Percentiles rank a stretch among this genome's conserved stretches.
Conservation (phyloP, 2,888 invertebrate genomes). For the Ochropleura plecta region DNA sequence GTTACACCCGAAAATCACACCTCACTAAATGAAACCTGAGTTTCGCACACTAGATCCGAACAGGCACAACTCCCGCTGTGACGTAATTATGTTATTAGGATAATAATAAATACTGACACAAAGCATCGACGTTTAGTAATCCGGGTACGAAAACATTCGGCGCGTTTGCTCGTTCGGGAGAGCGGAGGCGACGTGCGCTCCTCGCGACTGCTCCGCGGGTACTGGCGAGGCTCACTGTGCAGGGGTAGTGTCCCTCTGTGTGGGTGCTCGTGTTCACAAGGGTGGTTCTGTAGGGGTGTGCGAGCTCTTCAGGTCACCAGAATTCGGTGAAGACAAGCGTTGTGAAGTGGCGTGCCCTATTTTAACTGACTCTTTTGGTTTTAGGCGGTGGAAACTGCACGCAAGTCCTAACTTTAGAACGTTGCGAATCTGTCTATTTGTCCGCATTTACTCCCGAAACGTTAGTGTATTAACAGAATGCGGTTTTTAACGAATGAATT, state of each 20-base stretch:
- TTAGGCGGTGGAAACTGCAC: slow-evolving; percentile 55
- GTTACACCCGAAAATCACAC: slow-evolving; percentile 67
- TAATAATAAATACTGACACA: slow-evolving; percentile 64
- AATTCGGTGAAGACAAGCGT: slow-evolving; percentile 84
- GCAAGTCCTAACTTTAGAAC: slow-evolving; percentile 42
- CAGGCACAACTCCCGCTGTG: slow-evolving; percentile 63
- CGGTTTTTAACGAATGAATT: slow-evolving; percentile 58
- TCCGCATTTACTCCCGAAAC: slow-evolving; percentile 29
- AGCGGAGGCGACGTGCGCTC: slow-evolving; percentile 65
- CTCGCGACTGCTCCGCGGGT: slow-evolving; percentile 69
- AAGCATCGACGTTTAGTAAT: slow-evolving; percentile 64
- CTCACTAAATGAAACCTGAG: slow-evolving; percentile 63
- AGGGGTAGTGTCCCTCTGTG: slow-evolving; percentile 68
- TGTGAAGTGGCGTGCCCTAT: slow-evolving; percentile 83
- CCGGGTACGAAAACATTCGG: slow-evolving; percentile 67
- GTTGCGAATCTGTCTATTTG: not conserved
- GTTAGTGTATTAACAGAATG: slow-evolving; percentile 55
- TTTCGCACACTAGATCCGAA: slow-evolving; percentile 61
- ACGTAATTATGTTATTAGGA: slow-evolving; percentile 51
- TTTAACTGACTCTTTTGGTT: slow-evolving; percentile 70
- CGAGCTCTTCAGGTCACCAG: slow-evolving; percentile 86
- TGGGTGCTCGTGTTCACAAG: slow-evolving; percentile 67
- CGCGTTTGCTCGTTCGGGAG: slow-evolving; percentile 67
- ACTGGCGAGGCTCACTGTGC: slow-evolving; percentile 73
- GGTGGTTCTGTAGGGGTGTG: slow-evolving; percentile 77